Conservation (phyloP, 2,797 vertebrate species). For the Leptoclinus maculatus region DNA sequence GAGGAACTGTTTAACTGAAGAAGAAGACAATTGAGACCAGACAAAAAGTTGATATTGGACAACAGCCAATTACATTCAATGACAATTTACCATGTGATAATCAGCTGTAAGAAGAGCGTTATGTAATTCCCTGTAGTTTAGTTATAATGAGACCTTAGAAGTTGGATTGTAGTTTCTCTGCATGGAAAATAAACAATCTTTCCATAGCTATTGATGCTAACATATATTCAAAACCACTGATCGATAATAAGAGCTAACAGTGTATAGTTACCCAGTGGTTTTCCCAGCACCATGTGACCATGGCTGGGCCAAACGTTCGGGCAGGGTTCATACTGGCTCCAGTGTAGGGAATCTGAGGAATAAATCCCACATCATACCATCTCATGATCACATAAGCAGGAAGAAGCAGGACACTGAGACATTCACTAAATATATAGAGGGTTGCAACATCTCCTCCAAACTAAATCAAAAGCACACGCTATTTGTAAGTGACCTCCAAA, state of each 20-base stretch:
- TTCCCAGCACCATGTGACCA: slow-evolving; percentile 74
- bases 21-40: not conserved
- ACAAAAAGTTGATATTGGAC: not conserved
- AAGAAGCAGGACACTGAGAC: not conserved
- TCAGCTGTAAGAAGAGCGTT: not conserved
- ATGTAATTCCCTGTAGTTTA: not conserved
- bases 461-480: too few species aligned
- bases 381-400: not conserved
- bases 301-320: slow-evolving; percentile 89
- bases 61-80: not conserved
- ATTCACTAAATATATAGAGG: not conserved
- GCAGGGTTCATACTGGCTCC: slow-evolving; percentile 92
- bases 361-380: not conserved
- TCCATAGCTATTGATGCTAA: not conserved
- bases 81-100: not conserved
- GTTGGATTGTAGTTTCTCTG: not conserved
- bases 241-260: not conserved
- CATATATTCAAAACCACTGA: not conserved
- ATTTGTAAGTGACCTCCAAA: too few species aligned
- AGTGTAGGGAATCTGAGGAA: slow-evolving; percentile 88
- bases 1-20: not conserved
- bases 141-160: not conserved
- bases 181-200: not conserved
- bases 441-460: too few species aligned
- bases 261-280: slow-evolving; percentile 89